Base-by-base conservation (phyloP, 2,888 invertebrate species). In the Pseudococcus longispinus region DNA sequence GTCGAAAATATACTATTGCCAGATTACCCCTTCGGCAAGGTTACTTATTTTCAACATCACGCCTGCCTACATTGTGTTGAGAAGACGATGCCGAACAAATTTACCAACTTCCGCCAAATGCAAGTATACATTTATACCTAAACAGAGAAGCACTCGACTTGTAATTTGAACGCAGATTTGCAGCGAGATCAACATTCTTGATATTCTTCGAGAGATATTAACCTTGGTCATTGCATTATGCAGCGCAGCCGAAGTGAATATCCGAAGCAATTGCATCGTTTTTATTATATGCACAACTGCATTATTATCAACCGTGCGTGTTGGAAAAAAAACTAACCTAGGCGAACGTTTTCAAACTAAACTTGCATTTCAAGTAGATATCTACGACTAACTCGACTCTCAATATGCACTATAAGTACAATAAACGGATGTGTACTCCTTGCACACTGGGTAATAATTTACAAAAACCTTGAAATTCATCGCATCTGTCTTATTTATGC, bases 201-300 rank as follows among this genome's bases (percentile, higher is more conserved):
- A 9, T 65, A n/a, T 26, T 11, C n/a, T 65, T 26, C 23, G 13
- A 29, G 70, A 32, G 29, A 29, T 29, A 29, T 26, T 29, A 29
- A 70, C 70, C 70, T 29, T 70, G 29, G 70, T 70, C 70, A 13
- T 70, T 70, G 70, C 70, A 70, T 29, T 29, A 26, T 20, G 2
- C 2, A 8, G 2, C 2, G 2, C 15, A 65, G 3, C 13, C 11
- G 9, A 70, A 29, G 70, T 70, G 70, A 70, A 70, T 70, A 70
- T 29, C 29, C 70, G 23, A 60, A 29, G 74, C 74, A 74, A 74
- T 74, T 74, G 74, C 74, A 74, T 74, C 74, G 70, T 70, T 74
- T 18, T 11, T 74, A 1, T 8, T 60, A 60, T 23, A 23, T 23
- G 60, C 60, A 60, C 9, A 20, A 60, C 60, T 60, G 23, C 29